A percentile compares a stretch with the other conserved stretches of the same genome.
phyloP scores from a whole-genome alignment of 2,888 invertebrate species.

The Neuroscelio doddi region DNA sequence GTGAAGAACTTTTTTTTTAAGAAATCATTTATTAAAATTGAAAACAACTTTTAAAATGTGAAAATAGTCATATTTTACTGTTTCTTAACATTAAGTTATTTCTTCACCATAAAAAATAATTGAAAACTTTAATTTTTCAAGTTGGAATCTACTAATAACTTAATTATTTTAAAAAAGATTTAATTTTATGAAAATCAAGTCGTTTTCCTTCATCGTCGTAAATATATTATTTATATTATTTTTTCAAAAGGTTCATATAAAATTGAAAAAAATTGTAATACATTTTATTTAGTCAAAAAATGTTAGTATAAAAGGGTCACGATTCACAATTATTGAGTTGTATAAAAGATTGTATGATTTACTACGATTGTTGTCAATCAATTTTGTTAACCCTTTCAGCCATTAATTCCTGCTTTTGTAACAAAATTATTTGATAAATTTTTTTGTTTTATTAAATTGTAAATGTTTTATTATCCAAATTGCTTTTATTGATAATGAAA shows the following conservation, averaged over 20 bases:
- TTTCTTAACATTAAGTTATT: too few relatives aligned
- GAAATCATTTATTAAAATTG: too few relatives aligned
- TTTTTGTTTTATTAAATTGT: slow-evolving; percentile 2
- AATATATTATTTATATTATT: too few relatives aligned
- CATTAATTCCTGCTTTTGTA: slow-evolving; percentile 12
- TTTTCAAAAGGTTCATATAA: neutral
- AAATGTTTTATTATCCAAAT: neutral
- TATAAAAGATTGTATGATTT: slow-evolving; percentile 27
- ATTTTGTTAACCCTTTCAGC: slow-evolving; percentile 24
- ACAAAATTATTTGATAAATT: neutral
- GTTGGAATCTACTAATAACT: too few relatives aligned
- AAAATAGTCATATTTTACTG: too few relatives aligned
- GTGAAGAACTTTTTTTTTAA: too few relatives aligned
- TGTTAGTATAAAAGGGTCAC: slow-evolving; percentile 7
- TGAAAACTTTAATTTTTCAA: too few relatives aligned
- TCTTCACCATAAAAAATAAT: too few relatives aligned
- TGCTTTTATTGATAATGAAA: neutral
- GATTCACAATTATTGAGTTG: slow-evolving; percentile 21
- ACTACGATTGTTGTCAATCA: slow-evolving; percentile 32
- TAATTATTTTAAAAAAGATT: too few relatives aligned
- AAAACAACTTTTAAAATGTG: too few relatives aligned
- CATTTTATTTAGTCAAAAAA: neutral
- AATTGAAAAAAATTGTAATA: neutral
- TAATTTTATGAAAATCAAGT: too few relatives aligned
- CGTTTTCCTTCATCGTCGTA: too few relatives aligned